These are phyloP conservation scores for Synergus umbraculus DNA, from an alignment of 2,888 invertebrate species.

Conservation along the genomic window DNA sequence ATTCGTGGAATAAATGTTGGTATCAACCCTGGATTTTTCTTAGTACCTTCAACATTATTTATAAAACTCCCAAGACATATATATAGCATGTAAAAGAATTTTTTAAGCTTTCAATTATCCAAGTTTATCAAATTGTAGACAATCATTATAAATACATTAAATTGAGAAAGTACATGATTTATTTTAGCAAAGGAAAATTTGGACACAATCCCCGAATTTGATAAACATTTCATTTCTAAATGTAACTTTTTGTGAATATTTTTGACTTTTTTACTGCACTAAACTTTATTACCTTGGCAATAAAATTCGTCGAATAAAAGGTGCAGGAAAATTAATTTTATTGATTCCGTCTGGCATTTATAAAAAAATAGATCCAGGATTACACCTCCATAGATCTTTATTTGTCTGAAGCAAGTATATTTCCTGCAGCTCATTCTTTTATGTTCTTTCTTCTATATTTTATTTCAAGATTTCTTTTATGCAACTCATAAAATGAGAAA, in stretches of 20 bases:
- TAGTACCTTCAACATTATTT: conserved; percentile 5
- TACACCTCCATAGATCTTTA: neutral
- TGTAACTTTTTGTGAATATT: no score
- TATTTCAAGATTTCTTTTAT: neutral
- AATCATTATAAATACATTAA: neutral
- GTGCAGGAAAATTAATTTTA: neutral
- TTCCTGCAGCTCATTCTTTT: neutral
- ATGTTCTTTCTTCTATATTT: neutral
- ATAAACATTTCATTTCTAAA: no score
- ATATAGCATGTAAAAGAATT: no score
- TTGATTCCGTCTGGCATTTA: conserved; percentile 9
- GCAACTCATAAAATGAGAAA: neutral
- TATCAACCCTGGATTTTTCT: neutral
- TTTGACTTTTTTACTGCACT: neutral
- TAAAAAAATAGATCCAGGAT: conserved; percentile 18
- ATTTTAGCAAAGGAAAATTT: no score
- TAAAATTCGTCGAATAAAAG: neutral
- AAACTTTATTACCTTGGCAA: neutral
- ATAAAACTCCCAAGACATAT: neutral
- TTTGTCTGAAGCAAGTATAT: neutral
- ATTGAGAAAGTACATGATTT: conserved; percentile 15
- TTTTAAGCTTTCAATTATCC: no score
- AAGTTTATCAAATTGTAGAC: neutral
- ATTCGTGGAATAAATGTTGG: neutral
- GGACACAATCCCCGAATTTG: no score